Conservation (phyloP, 2,888 invertebrate species). For the Aporophyla lueneburgensis region DNA sequence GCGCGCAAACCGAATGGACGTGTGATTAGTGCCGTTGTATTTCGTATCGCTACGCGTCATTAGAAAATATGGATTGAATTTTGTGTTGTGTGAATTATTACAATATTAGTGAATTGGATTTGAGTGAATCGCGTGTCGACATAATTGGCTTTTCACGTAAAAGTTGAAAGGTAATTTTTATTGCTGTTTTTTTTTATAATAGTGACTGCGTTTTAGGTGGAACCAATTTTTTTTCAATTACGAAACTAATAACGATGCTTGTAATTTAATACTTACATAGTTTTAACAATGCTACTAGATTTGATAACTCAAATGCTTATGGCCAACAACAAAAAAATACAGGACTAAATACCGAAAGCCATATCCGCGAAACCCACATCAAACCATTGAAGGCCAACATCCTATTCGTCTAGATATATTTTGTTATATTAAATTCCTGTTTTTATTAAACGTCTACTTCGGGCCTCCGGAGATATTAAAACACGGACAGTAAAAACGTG, state of each 20-base stretch:
- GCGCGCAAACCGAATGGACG: conserved; percentile 78
- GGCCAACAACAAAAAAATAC: not conserved
- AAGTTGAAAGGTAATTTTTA: conserved; percentile 72
- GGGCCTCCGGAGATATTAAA: conserved; percentile 39
- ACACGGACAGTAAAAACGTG: conserved; percentile 39
- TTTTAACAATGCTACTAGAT: not conserved
- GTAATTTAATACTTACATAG: not conserved
- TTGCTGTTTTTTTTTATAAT: conserved; percentile 50
- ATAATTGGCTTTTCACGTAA: conserved; percentile 69
- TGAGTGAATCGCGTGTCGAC: conserved; percentile 72
- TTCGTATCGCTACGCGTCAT: conserved; percentile 56
- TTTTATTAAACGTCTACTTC: conserved; percentile 28
- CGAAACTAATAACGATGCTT: not conserved
- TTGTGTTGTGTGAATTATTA: conserved; percentile 71
- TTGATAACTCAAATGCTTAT: not conserved
- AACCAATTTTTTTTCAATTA: conserved; percentile 22
- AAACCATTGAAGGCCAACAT: conserved; percentile 29
- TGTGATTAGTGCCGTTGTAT: conserved; percentile 47
- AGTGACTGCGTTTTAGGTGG: conserved; percentile 11
- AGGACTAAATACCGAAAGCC: not conserved
- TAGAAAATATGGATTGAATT: conserved; percentile 69
- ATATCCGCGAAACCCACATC: conserved; percentile 24
- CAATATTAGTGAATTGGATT: conserved; percentile 70
- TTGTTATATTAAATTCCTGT: conserved; percentile 44
- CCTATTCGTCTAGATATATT: conserved; percentile 8